Evolutionary conservation across 2,797 vertebrate genomes (phyloP), one percentile per base, ranked within the genome.

Genomic region (Alosa sapidissima): DNA sequence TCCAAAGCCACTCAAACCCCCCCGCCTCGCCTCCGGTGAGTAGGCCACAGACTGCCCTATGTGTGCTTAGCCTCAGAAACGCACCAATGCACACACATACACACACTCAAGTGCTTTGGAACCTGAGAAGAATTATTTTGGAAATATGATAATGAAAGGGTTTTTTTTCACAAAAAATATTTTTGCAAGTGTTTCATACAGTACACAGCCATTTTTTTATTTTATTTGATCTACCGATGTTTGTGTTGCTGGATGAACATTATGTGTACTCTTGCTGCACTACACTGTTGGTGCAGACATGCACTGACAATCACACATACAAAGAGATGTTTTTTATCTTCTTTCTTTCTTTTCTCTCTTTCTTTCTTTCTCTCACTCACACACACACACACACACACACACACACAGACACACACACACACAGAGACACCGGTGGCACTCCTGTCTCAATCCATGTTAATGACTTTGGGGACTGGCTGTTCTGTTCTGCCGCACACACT

Each of bases 11-110:
- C 16, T 5, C 51, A 72, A 24, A 28, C 85, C 60, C 1, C 88
- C 58, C 54, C 93, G 82, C 90, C 91, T 21, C 81, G 91, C 2
- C 92, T 95, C 86, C 94, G 93, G 94, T 96, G 10, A 81, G 88
- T 28, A 83, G 5, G 19, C 5, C 58, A 60, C n/a, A 60, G 6
- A 60, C 21, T 58, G 21, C 3, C 21, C 8, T 65, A 1, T n/a
- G 16, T 60, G 16, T 60, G 55, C 55, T 60, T 14, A 60, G 55
- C 5, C 55, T 60, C 5, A n/a, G 21, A 60, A 54, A 21, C 16
- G 19, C 55, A 58, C 19, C 58, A 52, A n/a, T n/a, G n/a, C n/a
- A n/a, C n/a, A n/a, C n/a, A n/a, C n/a, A n/a, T n/a, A n/a, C n/a
- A n/a, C 14, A 0, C 14, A 19, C 16, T 19, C 16, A n/a, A n/a